Evolutionary conservation across 2,888 invertebrate genomes (phyloP).

Genomic region (Lasioglossum morio): DNA sequence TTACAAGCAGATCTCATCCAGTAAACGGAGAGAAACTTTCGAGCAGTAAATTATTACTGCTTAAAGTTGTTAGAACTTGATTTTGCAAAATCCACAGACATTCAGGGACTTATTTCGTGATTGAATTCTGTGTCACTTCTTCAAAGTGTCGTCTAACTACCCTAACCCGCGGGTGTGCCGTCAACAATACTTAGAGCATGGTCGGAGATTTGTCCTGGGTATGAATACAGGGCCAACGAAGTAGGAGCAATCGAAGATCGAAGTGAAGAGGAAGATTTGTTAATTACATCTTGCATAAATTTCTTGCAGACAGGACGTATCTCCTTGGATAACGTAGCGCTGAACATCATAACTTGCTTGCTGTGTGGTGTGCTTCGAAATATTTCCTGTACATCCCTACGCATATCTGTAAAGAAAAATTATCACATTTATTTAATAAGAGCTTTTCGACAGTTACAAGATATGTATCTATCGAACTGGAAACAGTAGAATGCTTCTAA

Average conservation of each 20-base stretch:
- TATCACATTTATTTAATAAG: not conserved
- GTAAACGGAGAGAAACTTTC: constrained; percentile 47
- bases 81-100: constrained; percentile 58
- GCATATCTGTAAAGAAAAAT: constrained; percentile 92
- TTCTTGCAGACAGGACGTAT: constrained; percentile 99
- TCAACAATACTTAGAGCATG: constrained; percentile 77
- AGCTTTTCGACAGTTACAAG: not conserved
- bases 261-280: constrained; percentile 84
- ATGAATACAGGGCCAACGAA: constrained; percentile 79
- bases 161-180: constrained; percentile 81
- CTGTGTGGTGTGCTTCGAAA: constrained; percentile 99
- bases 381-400: constrained; percentile 99
- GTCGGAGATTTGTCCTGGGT: constrained; percentile 82
- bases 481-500: not conserved
- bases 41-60: constrained; percentile 49
- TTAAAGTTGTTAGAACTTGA: constrained; percentile 57
- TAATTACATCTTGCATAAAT: constrained; percentile 99
- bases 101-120: constrained; percentile 57
- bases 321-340: constrained; percentile 99
- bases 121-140: constrained; percentile 61
- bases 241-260: constrained; percentile 82
- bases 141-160: constrained; percentile 75
- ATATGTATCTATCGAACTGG: not conserved
- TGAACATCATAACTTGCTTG: constrained; percentile 99
- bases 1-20: constrained; percentile 48